Conservation (phyloP, 23 tunicate species). For the Pegea sp. region DNA sequence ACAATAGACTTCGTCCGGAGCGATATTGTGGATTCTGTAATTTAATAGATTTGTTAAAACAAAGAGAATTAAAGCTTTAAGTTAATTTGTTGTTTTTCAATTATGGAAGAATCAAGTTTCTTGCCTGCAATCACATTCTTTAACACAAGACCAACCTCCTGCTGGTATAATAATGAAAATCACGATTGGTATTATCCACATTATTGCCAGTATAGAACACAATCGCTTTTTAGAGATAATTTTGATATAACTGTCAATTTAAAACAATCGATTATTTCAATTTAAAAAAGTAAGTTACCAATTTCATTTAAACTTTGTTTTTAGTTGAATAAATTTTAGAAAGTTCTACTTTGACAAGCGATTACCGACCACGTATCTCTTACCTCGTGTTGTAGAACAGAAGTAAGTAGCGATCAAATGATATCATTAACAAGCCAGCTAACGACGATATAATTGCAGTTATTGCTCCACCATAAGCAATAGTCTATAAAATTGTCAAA, state of each 20-base stretch:
- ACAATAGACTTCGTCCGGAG: constrained; percentile 37
- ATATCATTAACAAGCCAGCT: constrained; percentile 43
- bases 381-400: constrained; percentile 18
- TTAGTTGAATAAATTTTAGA: neutral
- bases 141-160: constrained; percentile 43
- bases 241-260: constrained; percentile 8
- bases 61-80: neutral
- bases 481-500: constrained; percentile 7
- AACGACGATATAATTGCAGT: constrained; percentile 16
- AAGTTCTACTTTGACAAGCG: neutral
- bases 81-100: neutral
- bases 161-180: constrained; percentile 10
- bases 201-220: neutral
- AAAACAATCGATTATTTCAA: constrained; percentile 2
- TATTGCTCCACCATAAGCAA: constrained; percentile 12
- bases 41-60: neutral
- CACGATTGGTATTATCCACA: constrained; percentile 24
- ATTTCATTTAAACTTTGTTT: neutral
- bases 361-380: neutral
- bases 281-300: neutral
- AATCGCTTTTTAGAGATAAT: constrained; percentile 15
- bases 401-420: constrained; percentile 33
- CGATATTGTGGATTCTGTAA: constrained; percentile 37
- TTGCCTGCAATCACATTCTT: constrained; percentile 44
- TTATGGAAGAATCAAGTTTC: neutral